Percentiles rank a stretch among this genome's conserved stretches.
Evolutionary conservation across 2,797 vertebrate genomes (phyloP).

Genomic region (Danio choprae): DNA sequence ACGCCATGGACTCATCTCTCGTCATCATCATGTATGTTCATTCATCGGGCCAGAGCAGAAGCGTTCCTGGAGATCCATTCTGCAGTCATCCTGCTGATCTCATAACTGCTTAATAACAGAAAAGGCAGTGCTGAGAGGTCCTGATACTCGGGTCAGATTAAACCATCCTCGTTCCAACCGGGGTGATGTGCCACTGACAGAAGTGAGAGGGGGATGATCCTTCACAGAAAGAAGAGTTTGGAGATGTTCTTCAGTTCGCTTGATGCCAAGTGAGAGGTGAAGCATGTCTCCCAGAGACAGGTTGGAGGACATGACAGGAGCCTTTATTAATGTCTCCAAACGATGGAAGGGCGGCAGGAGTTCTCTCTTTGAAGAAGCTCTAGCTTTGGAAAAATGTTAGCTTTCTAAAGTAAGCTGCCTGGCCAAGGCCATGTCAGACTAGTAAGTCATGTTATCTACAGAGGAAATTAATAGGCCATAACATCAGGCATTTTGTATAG

Average conservation of each 20-base stretch:
- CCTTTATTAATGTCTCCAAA: constrained; percentile 76
- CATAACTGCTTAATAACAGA: constrained; percentile 64
- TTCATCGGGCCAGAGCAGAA: constrained; percentile 50
- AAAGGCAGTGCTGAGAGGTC: constrained; percentile 67
- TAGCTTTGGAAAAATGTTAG: constrained; percentile 71
- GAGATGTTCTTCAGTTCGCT: constrained; percentile 70
- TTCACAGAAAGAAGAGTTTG: constrained; percentile 77
- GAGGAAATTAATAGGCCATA: constrained; percentile 76
- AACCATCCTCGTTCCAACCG: constrained; percentile 69
- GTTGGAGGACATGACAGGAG: constrained; percentile 74
- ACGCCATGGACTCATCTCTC: constrained; percentile 64
- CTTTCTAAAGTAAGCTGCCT: constrained; percentile 70
- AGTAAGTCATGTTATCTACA: constrained; percentile 76
- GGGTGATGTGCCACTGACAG: constrained; percentile 68
- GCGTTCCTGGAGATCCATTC: constrained; percentile 59
- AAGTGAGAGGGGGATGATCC: constrained; percentile 72
- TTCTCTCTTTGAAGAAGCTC: constrained; percentile 78
- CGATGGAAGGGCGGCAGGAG: constrained; percentile 66
- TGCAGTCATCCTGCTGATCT: constrained; percentile 63
- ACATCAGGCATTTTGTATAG: constrained; percentile 64
- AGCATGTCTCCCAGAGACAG: constrained; percentile 72
- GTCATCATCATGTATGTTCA: constrained; percentile 60
- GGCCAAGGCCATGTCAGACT: constrained; percentile 76
- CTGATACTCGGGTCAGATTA: constrained; percentile 73
- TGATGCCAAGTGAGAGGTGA: constrained; percentile 71